phyloP scores from a whole-genome alignment of 1,140 invertebrate species.

The Drosophila punjabiensis region DNA sequence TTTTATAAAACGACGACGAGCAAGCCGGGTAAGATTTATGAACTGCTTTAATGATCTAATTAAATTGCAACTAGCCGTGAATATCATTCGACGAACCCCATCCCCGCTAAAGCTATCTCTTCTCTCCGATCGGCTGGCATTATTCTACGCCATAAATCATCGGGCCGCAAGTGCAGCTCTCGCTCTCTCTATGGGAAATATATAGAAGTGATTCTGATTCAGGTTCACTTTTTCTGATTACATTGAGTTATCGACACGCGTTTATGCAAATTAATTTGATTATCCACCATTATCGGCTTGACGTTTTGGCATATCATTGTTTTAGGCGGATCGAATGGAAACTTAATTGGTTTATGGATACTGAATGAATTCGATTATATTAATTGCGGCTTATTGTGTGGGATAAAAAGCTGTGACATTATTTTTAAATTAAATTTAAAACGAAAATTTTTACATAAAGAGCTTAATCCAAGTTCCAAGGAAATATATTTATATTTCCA shows the following conservation, averaged over 20 bases:
- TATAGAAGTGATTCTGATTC: constrained; percentile 11
- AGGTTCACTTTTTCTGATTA: constrained; percentile 38
- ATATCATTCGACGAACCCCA: constrained; percentile 60
- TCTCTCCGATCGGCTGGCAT: constrained; percentile 17
- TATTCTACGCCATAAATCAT: constrained; percentile 42
- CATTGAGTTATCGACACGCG: constrained; percentile 58
- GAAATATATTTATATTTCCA: not conserved
- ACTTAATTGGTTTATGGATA: constrained; percentile 14
- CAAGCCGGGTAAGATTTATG: constrained; percentile 64
- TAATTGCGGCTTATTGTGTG: constrained; percentile 12
- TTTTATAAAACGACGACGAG: constrained; percentile 61
- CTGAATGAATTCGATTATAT: constrained; percentile 5
- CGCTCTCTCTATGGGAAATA: constrained; percentile 22
- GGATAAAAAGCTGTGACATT: not conserved
- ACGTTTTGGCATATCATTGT: constrained; percentile 32
- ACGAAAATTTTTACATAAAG: not conserved
- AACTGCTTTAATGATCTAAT: constrained; percentile 79
- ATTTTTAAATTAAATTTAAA: constrained; percentile 1
- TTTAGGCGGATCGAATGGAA: constrained; percentile 20
- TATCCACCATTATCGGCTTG: constrained; percentile 33
- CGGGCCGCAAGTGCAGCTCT: constrained; percentile 15
- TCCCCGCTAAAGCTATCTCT: constrained; percentile 5
- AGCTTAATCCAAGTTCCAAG: not conserved
- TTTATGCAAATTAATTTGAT: constrained; percentile 63
- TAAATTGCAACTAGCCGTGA: constrained; percentile 78